phyloP scores from a whole-genome alignment of 1,140 invertebrate genomes.

The Amphibalanus amphitrite region DNA sequence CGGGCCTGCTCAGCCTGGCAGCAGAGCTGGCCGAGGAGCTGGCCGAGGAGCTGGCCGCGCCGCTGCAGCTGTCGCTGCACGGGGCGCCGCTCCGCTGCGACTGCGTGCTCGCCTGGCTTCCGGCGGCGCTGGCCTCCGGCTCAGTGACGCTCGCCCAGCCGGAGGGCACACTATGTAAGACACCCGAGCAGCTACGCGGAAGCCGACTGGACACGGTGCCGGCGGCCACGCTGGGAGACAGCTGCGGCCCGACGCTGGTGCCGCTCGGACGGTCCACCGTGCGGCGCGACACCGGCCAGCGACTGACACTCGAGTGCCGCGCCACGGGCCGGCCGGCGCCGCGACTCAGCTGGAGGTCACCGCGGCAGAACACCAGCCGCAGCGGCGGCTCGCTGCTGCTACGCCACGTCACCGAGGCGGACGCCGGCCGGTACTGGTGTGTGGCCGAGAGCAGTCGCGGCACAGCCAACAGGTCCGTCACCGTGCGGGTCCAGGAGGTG shows the following conservation, averaged over 20 bases:
- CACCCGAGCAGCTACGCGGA: background rate
- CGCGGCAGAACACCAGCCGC: background rate
- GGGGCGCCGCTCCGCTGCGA: background rate
- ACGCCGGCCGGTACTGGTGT: background rate
- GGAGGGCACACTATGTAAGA: background rate
- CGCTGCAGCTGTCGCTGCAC: background rate
- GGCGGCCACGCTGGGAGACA: background rate
- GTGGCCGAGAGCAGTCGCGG: background rate
- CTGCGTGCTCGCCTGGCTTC: background rate
- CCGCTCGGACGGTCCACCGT: background rate
- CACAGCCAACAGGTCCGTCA: background rate
- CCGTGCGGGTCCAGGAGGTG: conserved; percentile 19
- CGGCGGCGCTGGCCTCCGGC: too few species aligned
- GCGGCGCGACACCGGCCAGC: background rate
- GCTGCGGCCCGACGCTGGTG: background rate
- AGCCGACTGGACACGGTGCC: background rate
- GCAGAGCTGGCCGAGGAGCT: too few species aligned
- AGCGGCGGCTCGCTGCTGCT: background rate
- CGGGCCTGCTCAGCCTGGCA: background rate
- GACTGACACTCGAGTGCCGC: background rate
- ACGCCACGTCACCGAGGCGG: background rate
- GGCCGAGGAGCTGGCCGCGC: too few species aligned
- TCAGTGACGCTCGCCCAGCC: background rate
- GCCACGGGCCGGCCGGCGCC: too few species aligned
- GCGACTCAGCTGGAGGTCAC: background rate